phyloP scores from a whole-genome alignment of 2,113 vertebrate species.

The Otis tarda region DNA sequence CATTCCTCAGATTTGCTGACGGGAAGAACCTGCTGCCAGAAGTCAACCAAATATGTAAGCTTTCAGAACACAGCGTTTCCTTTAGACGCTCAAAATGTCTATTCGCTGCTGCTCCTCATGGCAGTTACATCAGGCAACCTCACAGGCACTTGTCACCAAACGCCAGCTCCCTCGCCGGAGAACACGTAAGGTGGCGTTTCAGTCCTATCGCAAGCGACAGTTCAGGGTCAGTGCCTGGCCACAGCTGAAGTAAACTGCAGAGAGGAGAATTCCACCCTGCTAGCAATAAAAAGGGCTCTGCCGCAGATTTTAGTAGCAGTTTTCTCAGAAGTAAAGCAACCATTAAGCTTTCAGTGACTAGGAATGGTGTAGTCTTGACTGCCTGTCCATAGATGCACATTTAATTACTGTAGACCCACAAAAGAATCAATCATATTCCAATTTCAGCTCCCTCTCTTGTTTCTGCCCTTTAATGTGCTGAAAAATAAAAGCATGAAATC shows the following conservation, averaged over 20 bases:
- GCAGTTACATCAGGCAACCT: not conserved
- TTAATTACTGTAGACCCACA: not conserved
- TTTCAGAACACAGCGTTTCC: not conserved
- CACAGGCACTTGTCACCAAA: not conserved
- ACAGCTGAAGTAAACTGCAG: not conserved
- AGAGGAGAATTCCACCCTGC: not conserved
- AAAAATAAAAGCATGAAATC: not conserved
- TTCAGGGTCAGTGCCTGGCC: not conserved
- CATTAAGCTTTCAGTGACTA: not conserved
- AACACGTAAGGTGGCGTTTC: not conserved
- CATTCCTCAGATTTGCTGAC: conserved; percentile 48
- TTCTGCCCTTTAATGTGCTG: not conserved
- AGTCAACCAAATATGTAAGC: conserved; percentile 26
- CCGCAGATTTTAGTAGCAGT: not conserved
- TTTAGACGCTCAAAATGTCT: not conserved
- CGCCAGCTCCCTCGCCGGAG: not conserved
- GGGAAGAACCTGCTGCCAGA: conserved; percentile 13
- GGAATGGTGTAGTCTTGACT: not conserved
- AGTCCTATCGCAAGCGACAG: not conserved
- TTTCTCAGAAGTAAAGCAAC: not conserved
- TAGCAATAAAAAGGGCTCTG: not conserved
- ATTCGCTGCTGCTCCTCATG: not conserved
- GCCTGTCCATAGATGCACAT: not conserved
- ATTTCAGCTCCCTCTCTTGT: not conserved
- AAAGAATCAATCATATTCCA: not conserved